Evolutionary conservation across 2,113 vertebrate species (phyloP), one percentile per base, ranked within the genome.

Genomic region (Indicator maculatus): DNA sequence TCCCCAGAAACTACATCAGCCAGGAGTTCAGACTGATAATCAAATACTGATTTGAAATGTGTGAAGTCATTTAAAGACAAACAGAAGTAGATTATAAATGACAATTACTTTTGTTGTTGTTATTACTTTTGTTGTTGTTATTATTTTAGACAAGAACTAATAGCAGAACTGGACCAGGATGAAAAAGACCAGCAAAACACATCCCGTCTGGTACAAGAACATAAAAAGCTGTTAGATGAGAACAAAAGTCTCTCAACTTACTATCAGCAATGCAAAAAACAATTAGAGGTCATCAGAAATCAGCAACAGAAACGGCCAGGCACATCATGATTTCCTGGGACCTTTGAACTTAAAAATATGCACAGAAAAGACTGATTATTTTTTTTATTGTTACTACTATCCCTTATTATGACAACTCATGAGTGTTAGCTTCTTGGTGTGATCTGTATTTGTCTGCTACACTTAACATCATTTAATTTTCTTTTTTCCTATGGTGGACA

Each of bases 151-250:
- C 99, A 99, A 95, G 99, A 99, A 97, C 98, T 99, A 88, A 99
- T 99, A 94, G 99, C 99, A 88, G 99, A 99, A 97, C 98, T 99
- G 97, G 99, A 99, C 98, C 99, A 99, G 98, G 99, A 99, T 95
- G 99, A 99, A 98, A 99, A 99, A 98, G 99, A 99, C 98, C 99
- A 99, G 98, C 99, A 99, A 98, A 99, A 99, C 95, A 99, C 99
- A 73, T 99, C 99, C 85, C 99, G 99, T 88, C 98, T 99, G 96
- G 99, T 99, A 94, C 99, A 99, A 96, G 99, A 99, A 98, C 99
- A 99, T 98, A 99, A 99, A 97, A 99, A 99, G 97, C 98, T 99
- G 89, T 98, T 99, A 97, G 99, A 99, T 97, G 99, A 99, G 98
- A 99, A 99, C 97, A 99, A 99, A 98, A 99, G 99, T 97, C 98